Conservation (phyloP, 2,888 invertebrate genomes). For the Pseudolycoriella hygida region DNA sequence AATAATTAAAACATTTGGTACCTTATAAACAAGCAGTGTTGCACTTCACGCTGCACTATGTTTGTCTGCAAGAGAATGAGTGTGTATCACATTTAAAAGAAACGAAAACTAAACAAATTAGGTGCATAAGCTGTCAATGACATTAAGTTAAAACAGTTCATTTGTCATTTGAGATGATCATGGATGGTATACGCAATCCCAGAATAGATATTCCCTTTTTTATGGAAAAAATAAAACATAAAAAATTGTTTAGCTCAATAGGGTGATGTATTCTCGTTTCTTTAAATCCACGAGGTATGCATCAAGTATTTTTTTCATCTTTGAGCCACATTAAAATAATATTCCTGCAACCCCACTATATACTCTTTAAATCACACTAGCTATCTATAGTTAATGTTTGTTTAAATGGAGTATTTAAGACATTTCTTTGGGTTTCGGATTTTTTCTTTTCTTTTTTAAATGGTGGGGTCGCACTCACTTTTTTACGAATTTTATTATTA, state of each 20-base stretch:
- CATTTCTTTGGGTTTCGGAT: neutral
- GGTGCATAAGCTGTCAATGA: slow-evolving; percentile 1
- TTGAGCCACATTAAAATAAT: neutral
- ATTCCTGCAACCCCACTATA: neutral
- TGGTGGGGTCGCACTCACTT: neutral
- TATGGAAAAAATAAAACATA: neutral
- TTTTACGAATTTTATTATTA: neutral
- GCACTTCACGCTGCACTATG: too few species aligned
- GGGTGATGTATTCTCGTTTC: too few species aligned
- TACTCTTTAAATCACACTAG: neutral
- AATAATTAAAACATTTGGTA: too few species aligned
- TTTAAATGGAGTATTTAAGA: neutral
- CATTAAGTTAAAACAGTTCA: slow-evolving; percentile 1
- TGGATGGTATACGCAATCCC: neutral
- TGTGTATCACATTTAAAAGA: too few species aligned
- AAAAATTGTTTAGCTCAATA: neutral
- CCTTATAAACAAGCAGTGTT: too few species aligned
- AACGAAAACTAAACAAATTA: neutral
- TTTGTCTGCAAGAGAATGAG: too few species aligned
- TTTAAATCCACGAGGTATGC: neutral
- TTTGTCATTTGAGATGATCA: neutral
- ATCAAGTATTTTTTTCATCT: neutral
- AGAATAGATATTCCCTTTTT: neutral
- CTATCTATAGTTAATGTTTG: neutral
- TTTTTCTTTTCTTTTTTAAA: neutral